Conservation (phyloP, 2,888 invertebrate species). For the Lymantria monacha region DNA sequence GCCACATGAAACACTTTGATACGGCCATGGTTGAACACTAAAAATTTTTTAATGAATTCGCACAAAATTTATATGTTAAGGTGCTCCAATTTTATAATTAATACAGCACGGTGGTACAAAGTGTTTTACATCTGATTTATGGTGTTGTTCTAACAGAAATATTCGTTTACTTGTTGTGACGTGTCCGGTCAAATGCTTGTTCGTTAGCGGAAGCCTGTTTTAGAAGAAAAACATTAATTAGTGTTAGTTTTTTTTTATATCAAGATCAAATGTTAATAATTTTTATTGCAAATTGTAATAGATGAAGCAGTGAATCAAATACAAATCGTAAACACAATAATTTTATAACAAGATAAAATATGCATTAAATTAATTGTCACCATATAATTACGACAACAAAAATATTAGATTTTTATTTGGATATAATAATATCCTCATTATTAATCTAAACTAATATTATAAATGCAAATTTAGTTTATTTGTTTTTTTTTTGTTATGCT, state of each 20-base stretch:
- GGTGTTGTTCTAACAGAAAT: conserved; percentile 2
- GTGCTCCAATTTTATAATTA: conserved; percentile 46
- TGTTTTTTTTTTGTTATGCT: too few species aligned
- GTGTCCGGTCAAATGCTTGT: neutral
- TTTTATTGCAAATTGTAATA: too few species aligned
- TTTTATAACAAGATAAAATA: too few species aligned
- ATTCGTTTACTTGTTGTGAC: conserved; percentile 2
- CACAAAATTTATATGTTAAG: conserved; percentile 56
- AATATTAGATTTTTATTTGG: too few species aligned
- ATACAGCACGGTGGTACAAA: conserved; percentile 31
- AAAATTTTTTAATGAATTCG: conserved; percentile 70
- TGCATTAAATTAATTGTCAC: too few species aligned
- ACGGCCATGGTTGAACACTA: conserved; percentile 52
- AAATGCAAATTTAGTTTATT: too few species aligned
- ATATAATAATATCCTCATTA: too few species aligned
- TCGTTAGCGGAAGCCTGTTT: neutral
- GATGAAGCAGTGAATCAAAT: too few species aligned
- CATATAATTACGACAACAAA: too few species aligned
- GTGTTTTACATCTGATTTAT: conserved; percentile 11
- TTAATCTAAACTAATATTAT: too few species aligned
- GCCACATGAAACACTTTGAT: conserved; percentile 68
- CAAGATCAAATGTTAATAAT: neutral
- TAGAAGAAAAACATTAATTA: neutral
- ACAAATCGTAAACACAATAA: too few species aligned
- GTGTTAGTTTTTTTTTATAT: neutral